Evolutionary conservation across 2,888 invertebrate genomes (phyloP).

Genomic region (Epistrophella euchroma): DNA sequence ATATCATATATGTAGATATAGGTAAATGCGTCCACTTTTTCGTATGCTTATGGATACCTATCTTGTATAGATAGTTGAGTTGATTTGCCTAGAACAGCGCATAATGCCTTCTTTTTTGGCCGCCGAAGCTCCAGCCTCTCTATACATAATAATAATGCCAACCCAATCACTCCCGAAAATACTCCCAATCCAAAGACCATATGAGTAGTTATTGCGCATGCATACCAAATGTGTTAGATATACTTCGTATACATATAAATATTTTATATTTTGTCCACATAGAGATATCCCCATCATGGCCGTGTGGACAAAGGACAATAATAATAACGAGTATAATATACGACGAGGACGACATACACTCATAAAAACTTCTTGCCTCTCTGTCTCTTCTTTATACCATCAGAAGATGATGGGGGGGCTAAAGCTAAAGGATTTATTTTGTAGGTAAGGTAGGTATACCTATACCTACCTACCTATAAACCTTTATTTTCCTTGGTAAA

Average conservation of each 20-base stretch:
- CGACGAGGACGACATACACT: slow-evolving; percentile 27
- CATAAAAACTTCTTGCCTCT: slow-evolving; percentile 12
- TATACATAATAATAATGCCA: slow-evolving; percentile 55
- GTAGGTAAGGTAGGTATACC: not conserved
- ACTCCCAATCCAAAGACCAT: slow-evolving; percentile 73
- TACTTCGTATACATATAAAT: not conserved
- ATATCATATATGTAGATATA: slow-evolving; percentile 27
- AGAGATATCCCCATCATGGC: slow-evolving; percentile 45
- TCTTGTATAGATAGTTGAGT: slow-evolving; percentile 58
- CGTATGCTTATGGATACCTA: slow-evolving; percentile 13
- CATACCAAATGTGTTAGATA: slow-evolving; percentile 64
- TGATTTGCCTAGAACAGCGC: slow-evolving; percentile 66
- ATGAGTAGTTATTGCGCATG: slow-evolving; percentile 76
- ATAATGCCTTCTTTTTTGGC: slow-evolving; percentile 68
- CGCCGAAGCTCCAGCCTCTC: slow-evolving; percentile 71
- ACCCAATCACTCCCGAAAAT: slow-evolving; percentile 76
- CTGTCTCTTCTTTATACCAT: too few species aligned
- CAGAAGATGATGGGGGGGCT: not conserved
- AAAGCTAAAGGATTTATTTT: slow-evolving; percentile 47
- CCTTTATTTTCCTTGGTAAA: slow-evolving; percentile 32
- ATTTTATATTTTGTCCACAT: slow-evolving; percentile 53
- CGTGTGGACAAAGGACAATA: slow-evolving; percentile 74
- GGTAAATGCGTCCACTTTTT: slow-evolving; percentile 68
- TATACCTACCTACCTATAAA: too few species aligned
- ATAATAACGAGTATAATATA: slow-evolving; percentile 48